Evolutionary conservation across 2,797 vertebrate genomes (phyloP).

Genomic region (Alcedo quadribrachys): DNA sequence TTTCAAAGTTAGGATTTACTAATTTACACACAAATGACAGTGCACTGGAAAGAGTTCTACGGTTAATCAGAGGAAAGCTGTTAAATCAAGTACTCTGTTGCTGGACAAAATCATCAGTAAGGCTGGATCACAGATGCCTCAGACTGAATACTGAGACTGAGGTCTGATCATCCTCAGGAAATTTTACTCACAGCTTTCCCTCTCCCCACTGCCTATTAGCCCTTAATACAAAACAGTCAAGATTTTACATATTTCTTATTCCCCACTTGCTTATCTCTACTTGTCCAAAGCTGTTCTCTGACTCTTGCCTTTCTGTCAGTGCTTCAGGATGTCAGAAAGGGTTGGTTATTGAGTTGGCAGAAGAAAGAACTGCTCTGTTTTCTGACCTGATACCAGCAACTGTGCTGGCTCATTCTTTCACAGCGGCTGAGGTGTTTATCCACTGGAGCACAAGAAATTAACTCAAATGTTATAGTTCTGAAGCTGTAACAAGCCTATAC

Average conservation of each 20-base stretch:
- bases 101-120: background rate
- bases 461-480: background rate
- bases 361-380: background rate
- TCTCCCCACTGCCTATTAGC: background rate
- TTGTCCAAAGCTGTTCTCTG: background rate
- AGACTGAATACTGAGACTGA: background rate
- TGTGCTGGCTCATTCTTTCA: background rate
- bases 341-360: background rate
- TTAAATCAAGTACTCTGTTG: background rate
- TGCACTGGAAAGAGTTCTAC: background rate
- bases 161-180: background rate
- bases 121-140: background rate
- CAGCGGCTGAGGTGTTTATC: background rate
- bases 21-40: background rate
- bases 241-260: background rate
- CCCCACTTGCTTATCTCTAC: background rate
- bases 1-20: background rate
- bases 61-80: background rate
- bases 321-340: background rate
- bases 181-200: background rate
- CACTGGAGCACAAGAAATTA: background rate
- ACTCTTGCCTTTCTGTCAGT: background rate
- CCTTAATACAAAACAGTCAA: background rate
- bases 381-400: background rate
- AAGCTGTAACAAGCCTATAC: background rate